phyloP scores from a whole-genome alignment of 1,140 invertebrate species.

The Akabosia matsudoensis region DNA sequence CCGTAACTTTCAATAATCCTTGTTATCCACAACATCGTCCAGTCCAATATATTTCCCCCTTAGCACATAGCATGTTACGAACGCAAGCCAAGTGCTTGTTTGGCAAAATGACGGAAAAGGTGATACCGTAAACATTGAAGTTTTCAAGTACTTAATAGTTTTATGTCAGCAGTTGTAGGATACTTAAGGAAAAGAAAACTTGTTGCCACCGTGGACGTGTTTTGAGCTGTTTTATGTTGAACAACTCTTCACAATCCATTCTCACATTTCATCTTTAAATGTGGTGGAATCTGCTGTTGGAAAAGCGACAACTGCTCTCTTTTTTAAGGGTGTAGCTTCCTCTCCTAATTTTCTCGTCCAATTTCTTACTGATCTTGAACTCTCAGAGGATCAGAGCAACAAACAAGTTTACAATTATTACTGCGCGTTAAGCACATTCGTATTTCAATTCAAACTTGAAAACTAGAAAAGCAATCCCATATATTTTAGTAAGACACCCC shows the following conservation, averaged over 20 bases:
- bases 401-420: background rate
- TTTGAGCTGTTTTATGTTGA: too few species aligned
- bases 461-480: background rate
- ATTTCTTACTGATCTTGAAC: background rate
- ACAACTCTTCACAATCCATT: background rate
- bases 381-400: too few species aligned
- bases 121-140: background rate
- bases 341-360: too few species aligned
- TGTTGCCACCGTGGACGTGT: background rate
- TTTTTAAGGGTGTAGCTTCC: too few species aligned
- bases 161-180: constrained; percentile 3
- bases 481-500: too few species aligned
- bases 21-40: constrained; percentile 8
- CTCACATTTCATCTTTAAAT: background rate
- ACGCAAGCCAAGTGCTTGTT: too few species aligned
- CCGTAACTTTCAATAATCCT: constrained; percentile 9
- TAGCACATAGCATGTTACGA: background rate
- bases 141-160: background rate
- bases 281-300: background rate
- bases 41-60: background rate
- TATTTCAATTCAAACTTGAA: constrained; percentile 1
- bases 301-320: background rate
- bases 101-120: background rate
- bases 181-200: background rate
- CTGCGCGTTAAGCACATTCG: background rate